A percentile compares a stretch with the other conserved stretches of the same genome.
Conservation (phyloP, 1,140 invertebrate species). For the Drosophila orena region DNA sequence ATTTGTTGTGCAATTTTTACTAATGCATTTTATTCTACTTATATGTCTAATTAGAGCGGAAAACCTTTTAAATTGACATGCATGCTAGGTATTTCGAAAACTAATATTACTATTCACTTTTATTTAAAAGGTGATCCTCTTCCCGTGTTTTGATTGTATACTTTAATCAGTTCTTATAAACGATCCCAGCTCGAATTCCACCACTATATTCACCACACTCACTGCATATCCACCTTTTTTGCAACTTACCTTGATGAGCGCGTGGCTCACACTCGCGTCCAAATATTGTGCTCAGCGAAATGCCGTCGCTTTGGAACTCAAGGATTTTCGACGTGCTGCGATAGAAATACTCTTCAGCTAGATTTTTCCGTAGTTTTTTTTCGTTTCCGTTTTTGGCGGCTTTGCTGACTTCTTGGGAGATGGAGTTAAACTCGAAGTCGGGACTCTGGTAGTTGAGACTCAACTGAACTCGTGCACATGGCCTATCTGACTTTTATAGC, state of each 20-base stretch:
- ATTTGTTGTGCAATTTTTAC: too few relatives aligned
- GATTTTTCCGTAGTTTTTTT: conserved; percentile 31
- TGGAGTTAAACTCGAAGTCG: conserved; percentile 64
- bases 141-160: background rate
- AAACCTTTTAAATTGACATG: too few relatives aligned
- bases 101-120: background rate
- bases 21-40: too few relatives aligned
- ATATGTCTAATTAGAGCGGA: too few relatives aligned
- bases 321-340: conserved; percentile 11
- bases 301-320: conserved; percentile 53
- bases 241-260: conserved; percentile 57
- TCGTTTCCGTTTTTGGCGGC: conserved; percentile 12
- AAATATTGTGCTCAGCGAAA: conserved; percentile 24
- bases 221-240: background rate
- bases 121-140: background rate
- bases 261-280: conserved; percentile 53
- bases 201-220: conserved; percentile 2
- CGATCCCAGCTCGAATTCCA: background rate
- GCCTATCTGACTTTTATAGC: conserved; percentile 82
- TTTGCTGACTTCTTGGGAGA: conserved; percentile 12
- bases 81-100: too few relatives aligned
- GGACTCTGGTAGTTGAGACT: conserved; percentile 74
- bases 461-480: conserved; percentile 78
- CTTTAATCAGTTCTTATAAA: background rate
- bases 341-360: conserved; percentile 10